A percentile compares a stretch with the other conserved stretches of the same genome.
Evolutionary conservation across 2,113 vertebrate species (phyloP).

Genomic region (Pachyramphus minor): DNA sequence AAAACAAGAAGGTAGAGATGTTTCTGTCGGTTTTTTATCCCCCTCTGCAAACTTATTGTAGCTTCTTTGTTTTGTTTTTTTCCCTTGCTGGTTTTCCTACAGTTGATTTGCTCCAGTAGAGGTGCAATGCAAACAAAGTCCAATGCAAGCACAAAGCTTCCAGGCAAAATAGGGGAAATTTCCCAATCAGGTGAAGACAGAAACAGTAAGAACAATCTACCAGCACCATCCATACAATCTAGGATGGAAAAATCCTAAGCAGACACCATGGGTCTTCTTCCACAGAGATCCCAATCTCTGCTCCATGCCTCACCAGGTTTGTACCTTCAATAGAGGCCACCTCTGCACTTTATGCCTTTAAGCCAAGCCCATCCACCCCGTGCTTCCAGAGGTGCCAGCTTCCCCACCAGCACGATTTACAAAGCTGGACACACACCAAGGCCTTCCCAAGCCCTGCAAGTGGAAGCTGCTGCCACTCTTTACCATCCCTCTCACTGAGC

Average conservation of each 20-base stretch:
- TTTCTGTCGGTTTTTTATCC: not conserved
- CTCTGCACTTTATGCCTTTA: not conserved
- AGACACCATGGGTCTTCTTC: not conserved
- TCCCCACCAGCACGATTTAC: not conserved
- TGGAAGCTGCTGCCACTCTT: not conserved
- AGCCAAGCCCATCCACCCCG: not conserved
- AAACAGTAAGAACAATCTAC: not conserved
- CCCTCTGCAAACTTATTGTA: not conserved
- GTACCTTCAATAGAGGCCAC: not conserved
- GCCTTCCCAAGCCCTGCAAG: not conserved
- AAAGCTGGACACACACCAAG: not conserved
- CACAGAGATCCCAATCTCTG: not conserved
- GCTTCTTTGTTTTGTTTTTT: not conserved
- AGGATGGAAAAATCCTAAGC: not conserved
- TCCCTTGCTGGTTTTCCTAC: not conserved
- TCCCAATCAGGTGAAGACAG: not conserved
- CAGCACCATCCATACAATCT: not conserved
- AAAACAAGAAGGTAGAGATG: not conserved
- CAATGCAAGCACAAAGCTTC: not conserved
- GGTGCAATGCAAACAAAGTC: not conserved
- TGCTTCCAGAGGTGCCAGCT: accelerated
- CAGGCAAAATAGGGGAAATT: not conserved
- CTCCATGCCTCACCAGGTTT: accelerated
- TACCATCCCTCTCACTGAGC: not conserved
- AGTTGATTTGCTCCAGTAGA: not conserved